Percentiles rank a stretch among this genome's conserved stretches.
These are phyloP conservation scores for Ophiothrix spiculata DNA, from an alignment of 35 echinoderm and acorn worm genomes.

Conservation along the genomic window DNA sequence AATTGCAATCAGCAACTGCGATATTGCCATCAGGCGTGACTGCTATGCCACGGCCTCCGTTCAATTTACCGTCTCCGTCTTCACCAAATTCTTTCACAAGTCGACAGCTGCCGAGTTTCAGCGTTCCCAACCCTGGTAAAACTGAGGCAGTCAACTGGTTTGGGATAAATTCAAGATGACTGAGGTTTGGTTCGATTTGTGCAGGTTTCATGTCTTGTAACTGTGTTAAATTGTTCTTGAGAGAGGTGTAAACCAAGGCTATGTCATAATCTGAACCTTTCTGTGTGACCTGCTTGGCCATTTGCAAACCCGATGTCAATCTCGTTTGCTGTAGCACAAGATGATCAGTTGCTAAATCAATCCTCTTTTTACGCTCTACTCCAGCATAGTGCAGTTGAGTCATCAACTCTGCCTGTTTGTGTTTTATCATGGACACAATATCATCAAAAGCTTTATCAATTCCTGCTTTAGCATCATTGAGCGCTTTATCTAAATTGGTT, in stretches of 20 bases:
- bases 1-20: background rate
- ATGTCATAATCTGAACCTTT: slow-evolving; percentile 1
- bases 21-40: background rate
- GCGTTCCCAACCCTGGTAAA: background rate
- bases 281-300: background rate
- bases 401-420: background rate
- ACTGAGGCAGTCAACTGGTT: background rate
- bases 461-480: background rate
- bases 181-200: background rate
- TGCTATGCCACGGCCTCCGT: background rate
- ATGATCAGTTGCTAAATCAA: background rate
- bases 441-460: slow-evolving; percentile 2
- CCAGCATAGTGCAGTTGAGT: background rate
- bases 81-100: background rate
- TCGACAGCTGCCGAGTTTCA: background rate
- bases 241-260: background rate
- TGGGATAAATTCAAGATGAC: background rate
- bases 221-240: background rate
- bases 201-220: background rate
- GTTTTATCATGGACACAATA: background rate
- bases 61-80: background rate
- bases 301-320: background rate
- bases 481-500: background rate
- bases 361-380: background rate
- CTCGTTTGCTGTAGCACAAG: background rate